phyloP scores from a whole-genome alignment of 2,888 invertebrate genomes.

The Macrophya annulata region DNA sequence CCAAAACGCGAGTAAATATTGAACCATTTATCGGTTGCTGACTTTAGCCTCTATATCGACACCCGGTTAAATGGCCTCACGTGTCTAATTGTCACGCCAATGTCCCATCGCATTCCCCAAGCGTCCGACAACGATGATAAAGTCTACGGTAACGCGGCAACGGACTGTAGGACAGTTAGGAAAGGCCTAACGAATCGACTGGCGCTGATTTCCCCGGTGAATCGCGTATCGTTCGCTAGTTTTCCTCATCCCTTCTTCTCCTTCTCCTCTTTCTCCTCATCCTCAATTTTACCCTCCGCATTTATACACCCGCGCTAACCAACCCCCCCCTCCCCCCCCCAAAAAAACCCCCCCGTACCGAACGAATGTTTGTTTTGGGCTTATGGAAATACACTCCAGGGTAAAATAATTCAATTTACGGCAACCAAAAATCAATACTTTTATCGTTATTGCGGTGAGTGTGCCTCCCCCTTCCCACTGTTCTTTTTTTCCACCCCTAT shows the following conservation, averaged over 20 bases:
- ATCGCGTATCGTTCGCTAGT: conserved; percentile 59
- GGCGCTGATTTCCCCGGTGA: conserved; percentile 74
- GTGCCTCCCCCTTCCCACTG: background rate
- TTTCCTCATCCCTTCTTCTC: conserved; percentile 4
- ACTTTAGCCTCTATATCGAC: conserved; percentile 5
- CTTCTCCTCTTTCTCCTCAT: too few species aligned
- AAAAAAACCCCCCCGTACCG: background rate
- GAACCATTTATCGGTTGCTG: conserved; percentile 16
- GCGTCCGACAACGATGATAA: conserved; percentile 23
- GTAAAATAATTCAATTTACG: conserved; percentile 67
- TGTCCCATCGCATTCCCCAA: conserved; percentile 6
- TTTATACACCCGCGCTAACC: background rate
- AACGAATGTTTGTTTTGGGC: conserved; percentile 70
- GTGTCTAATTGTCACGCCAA: conserved; percentile 66
- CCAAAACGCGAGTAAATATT: conserved; percentile 34
- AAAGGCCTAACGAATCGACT: conserved; percentile 69
- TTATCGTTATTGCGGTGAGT: conserved; percentile 45
- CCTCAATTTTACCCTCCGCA: background rate
- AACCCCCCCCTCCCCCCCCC: too few species aligned
- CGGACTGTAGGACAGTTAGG: conserved; percentile 19
- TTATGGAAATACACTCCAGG: conserved; percentile 73
- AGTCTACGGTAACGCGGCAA: background rate
- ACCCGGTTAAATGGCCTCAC: conserved; percentile 60
- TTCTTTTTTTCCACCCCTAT: background rate
- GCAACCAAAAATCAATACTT: conserved; percentile 56